A percentile compares a stretch with the other conserved stretches of the same genome.
phyloP scores from a whole-genome alignment of 2,797 vertebrate species.

The Sebastes cheni region DNA sequence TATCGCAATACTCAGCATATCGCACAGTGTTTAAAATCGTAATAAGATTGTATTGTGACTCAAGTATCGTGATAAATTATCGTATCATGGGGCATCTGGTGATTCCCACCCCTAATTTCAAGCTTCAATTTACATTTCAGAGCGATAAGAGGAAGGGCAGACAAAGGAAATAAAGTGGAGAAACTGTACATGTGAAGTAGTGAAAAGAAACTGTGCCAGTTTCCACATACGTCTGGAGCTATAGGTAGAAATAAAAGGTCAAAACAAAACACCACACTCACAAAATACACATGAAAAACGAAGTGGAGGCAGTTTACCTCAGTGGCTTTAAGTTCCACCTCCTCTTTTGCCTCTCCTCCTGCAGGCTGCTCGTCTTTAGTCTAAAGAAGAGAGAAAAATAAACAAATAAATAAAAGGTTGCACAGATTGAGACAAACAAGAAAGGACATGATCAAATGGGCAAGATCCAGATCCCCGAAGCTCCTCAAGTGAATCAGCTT shows the following conservation, averaged over 20 bases:
- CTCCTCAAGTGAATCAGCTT: background rate
- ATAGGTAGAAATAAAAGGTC: background rate
- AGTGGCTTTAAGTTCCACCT: slow-evolving; percentile 41
- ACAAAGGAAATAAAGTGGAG: background rate
- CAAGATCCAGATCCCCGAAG: background rate
- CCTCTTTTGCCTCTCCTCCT: slow-evolving; percentile 45
- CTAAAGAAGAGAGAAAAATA: slow-evolving; percentile 73
- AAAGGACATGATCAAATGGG: background rate
- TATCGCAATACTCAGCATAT: too few relatives aligned
- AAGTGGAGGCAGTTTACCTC: slow-evolving; percentile 65
- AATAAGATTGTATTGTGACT: too few relatives aligned
- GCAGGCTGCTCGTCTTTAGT: slow-evolving; percentile 45
- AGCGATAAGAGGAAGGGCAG: background rate
- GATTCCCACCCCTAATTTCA: too few relatives aligned
- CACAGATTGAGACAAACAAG: background rate
- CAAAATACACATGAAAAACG: background rate
- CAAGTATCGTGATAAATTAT: too few relatives aligned
- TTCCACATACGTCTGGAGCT: slow-evolving; percentile 4
- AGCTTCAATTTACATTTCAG: background rate
- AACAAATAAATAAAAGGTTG: slow-evolving; percentile 33
- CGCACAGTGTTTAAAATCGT: too few relatives aligned
- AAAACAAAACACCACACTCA: background rate
- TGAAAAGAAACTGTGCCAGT: background rate
- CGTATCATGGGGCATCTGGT: too few relatives aligned
- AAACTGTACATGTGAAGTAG: background rate